A percentile compares a stretch with the other conserved stretches of the same genome.
Conservation (phyloP, 2,797 vertebrate species). For the Rhinichthys osculus region DNA sequence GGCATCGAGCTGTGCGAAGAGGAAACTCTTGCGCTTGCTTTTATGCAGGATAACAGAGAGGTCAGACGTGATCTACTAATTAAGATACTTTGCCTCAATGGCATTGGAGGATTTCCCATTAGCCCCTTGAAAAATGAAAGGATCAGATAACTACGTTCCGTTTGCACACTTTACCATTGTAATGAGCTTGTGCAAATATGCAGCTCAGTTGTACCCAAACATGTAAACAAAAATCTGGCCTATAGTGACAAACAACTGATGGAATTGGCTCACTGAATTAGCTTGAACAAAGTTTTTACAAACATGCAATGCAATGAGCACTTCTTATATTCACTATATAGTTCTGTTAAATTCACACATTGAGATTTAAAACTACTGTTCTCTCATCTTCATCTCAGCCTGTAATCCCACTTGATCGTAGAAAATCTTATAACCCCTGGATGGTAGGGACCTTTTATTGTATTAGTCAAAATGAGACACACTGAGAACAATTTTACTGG, state of each 20-base stretch:
- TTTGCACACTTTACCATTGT: conserved; percentile 50
- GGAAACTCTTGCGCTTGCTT: conserved; percentile 58
- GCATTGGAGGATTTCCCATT: conserved; percentile 58
- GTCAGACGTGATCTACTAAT: conserved; percentile 53
- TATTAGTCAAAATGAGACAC: not conserved
- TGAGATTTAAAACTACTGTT: conserved; percentile 4
- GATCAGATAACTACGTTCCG: conserved; percentile 64
- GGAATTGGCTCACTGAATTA: not conserved
- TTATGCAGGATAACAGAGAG: conserved; percentile 62
- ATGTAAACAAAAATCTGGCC: conserved; percentile 13
- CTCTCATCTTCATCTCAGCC: not conserved
- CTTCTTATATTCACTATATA: not conserved
- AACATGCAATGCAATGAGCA: not conserved
- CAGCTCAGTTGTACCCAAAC: conserved; percentile 58
- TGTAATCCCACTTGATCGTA: not conserved
- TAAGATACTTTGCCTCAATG: conserved; percentile 61
- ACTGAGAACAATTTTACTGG: not conserved
- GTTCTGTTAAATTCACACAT: not conserved
- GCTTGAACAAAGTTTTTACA: not conserved
- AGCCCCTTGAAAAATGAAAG: conserved; percentile 54
- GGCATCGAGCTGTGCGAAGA: conserved; percentile 48
- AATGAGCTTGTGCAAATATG: conserved; percentile 60
- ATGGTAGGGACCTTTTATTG: not conserved
- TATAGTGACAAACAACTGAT: not conserved
- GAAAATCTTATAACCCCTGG: not conserved